phyloP scores from a whole-genome alignment of 2,113 vertebrate species.

The Odontesthes bonariensis region DNA sequence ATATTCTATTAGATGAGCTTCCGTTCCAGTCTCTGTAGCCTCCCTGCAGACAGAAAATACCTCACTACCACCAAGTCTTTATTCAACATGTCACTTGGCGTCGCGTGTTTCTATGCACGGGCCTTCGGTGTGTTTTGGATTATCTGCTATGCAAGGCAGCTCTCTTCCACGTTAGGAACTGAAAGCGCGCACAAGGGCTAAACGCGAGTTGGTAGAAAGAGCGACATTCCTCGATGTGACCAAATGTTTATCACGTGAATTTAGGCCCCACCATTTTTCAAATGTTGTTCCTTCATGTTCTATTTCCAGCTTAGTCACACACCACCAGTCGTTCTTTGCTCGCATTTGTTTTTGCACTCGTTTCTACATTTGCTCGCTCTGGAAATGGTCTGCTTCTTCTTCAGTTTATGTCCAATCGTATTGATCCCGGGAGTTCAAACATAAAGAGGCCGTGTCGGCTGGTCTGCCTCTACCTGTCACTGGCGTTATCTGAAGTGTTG shows the following conservation, averaged over 20 bases:
- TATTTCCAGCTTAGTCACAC: not conserved
- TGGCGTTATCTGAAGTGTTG: slow-evolving; percentile 44
- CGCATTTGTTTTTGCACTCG: not conserved
- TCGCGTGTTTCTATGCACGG: slow-evolving; percentile 61
- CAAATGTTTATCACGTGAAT: not conserved
- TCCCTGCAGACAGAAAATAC: too few species aligned
- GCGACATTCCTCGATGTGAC: not conserved
- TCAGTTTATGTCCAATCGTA: slow-evolving; percentile 41
- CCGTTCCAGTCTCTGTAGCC: too few species aligned
- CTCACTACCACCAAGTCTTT: not conserved
- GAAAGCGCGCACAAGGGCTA: not conserved
- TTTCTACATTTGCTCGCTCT: not conserved
- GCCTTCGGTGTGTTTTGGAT: slow-evolving; percentile 23
- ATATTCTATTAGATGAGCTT: too few species aligned
- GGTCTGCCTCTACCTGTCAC: not conserved
- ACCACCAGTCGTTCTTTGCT: not conserved
- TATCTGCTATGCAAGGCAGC: slow-evolving; percentile 69
- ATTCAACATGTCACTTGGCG: not conserved
- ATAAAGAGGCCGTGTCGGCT: slow-evolving; percentile 28
- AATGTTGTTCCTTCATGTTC: not conserved
- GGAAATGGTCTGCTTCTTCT: not conserved
- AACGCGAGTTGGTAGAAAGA: not conserved
- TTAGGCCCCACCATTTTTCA: too few species aligned
- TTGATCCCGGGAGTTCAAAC: slow-evolving; percentile 33
- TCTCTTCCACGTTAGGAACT: slow-evolving; percentile 34